phyloP scores from a whole-genome alignment of 1,140 invertebrate genomes.

The Venturia canescens region DNA sequence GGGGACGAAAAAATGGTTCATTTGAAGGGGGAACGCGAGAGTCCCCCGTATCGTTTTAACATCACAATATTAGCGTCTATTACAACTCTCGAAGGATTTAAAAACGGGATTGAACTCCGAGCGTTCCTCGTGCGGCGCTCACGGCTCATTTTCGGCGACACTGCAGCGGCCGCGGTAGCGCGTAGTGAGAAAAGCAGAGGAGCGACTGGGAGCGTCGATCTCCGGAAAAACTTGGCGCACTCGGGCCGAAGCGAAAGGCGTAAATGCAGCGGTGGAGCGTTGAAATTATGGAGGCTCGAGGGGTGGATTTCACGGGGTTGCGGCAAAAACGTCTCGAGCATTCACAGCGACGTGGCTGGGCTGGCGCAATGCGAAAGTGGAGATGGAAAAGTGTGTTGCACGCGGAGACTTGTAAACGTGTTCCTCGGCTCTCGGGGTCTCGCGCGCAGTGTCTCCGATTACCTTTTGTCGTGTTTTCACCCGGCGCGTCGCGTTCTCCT shows the following conservation, averaged over 20 bases:
- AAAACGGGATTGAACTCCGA: too few species aligned
- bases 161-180: too few species aligned
- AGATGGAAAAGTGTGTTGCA: background rate
- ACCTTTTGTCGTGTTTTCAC: slow-evolving; percentile 72
- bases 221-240: too few species aligned
- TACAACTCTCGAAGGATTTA: slow-evolving; percentile 56
- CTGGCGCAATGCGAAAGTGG: background rate
- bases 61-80: slow-evolving; percentile 76
- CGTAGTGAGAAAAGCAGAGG: too few species aligned
- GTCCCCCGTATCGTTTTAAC: slow-evolving; percentile 74
- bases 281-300: background rate
- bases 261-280: slow-evolving; percentile 46
- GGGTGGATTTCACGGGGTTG: background rate
- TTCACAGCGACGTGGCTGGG: slow-evolving; percentile 59
- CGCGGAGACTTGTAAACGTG: slow-evolving; percentile 14
- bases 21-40: slow-evolving; percentile 60
- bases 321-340: slow-evolving; percentile 60
- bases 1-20: slow-evolving; percentile 38
- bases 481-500: slow-evolving; percentile 56
- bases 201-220: too few species aligned
- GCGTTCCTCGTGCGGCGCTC: too few species aligned
- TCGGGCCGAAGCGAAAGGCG: too few species aligned
- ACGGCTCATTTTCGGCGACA: too few species aligned
- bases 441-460: slow-evolving; percentile 70
- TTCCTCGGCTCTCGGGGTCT: slow-evolving; percentile 24